Evolutionary conservation across 2,888 invertebrate species (phyloP), one percentile per base, ranked within the genome.

Genomic region (Loripinus fragilis): DNA sequence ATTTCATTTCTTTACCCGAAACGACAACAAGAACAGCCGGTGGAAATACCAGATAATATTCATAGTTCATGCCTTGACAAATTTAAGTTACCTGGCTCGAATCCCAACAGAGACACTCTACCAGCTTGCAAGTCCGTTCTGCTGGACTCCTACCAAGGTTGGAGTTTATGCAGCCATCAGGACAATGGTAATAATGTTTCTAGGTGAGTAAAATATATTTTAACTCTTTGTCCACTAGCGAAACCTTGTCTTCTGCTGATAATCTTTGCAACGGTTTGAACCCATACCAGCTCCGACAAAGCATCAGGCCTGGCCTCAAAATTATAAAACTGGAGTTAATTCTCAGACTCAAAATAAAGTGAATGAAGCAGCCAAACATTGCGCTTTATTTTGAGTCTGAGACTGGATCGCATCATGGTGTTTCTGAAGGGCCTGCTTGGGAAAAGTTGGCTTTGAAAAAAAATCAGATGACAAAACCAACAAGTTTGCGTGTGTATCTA

Each of bases 121-220:
- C 52, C 60, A 60, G 42, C 30, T 81, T 38, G 74, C 78, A 20
- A 17, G 45, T 30, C 81, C 81, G 7, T 72, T 81, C 42, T 81
- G 81, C 35, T 81, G 81, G 81, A 52, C 45, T 15, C 69, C 74
- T 55, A 74, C 69, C n/a, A 67, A 64, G 42, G 48, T 81, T n/a
- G 81, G 81, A n/a, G 38, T 68, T 17, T 81, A 65, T 42, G 68
- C 20, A 8, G 71, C 71, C 15, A 41, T 45, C 10, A n/a, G 60
- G 23, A 38, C 71, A 8, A 12, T 68, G 0, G n/a, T 64, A 20
- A 73, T 74, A 50, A 41, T 70, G 30, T 23, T 78, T 42, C 7
- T 73, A 20, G 60, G 60, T 60, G 33, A 33, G 33, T 52, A 7
- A 15, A 25, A 20, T n/a, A n/a, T n/a, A n/a, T n/a, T n/a, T n/a